These are phyloP conservation scores for Echeneis naucrates DNA, from an alignment of 2,797 vertebrate genomes.

Conservation along the genomic window DNA sequence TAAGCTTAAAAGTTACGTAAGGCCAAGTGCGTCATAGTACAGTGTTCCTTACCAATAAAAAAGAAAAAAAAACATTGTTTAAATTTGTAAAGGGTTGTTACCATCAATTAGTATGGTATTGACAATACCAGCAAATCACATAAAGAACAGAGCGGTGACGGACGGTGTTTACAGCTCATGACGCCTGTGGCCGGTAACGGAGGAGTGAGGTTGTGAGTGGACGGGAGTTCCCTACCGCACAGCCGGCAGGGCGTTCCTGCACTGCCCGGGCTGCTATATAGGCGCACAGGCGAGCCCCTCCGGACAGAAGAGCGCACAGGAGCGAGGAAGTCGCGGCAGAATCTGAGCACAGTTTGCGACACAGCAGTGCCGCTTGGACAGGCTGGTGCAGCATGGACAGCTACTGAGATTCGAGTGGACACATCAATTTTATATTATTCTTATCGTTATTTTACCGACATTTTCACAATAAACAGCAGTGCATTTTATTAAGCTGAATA, in stretches of 20 bases:
- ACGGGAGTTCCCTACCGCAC: conserved; percentile 21
- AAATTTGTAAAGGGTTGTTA: background rate
- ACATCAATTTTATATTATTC: no score
- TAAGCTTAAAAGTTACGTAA: no score
- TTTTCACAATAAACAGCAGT: background rate
- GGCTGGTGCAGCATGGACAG: conserved; percentile 73
- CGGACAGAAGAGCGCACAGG: conserved; percentile 50
- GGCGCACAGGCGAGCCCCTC: conserved; percentile 49
- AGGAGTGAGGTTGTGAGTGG: conserved; percentile 4
- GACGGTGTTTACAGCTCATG: conserved; percentile 7
- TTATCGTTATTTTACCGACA: background rate
- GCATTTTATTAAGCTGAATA: background rate
- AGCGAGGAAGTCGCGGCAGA: conserved; percentile 26
- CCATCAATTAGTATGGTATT: no score
- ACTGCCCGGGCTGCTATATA: conserved; percentile 75
- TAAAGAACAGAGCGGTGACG: conserved; percentile 11
- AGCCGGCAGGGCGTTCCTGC: conserved; percentile 44
- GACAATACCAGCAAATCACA: background rate
- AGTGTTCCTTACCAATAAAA: background rate
- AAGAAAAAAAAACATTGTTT: background rate
- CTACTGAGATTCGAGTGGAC: conserved; percentile 36
- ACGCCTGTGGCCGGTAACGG: background rate
- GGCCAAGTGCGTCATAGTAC: no score
- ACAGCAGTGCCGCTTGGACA: conserved; percentile 65
- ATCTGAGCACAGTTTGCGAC: conserved; percentile 41